Conservation (phyloP, 2,888 invertebrate genomes). For the Salticus scenicus region DNA sequence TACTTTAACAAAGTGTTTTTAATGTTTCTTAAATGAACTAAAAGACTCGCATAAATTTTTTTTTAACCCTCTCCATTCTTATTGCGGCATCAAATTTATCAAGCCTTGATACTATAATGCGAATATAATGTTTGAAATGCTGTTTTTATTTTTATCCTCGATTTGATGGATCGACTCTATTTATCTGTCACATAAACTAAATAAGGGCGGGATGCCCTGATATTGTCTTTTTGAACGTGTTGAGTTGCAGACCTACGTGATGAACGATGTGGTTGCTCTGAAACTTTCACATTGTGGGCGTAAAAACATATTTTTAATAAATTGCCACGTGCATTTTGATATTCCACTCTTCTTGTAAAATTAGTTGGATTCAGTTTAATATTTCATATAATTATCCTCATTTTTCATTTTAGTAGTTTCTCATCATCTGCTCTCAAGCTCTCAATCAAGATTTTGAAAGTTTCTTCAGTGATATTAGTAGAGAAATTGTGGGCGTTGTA, state of each 20-base stretch:
- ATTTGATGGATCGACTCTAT: background rate
- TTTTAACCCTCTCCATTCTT: too few relatives aligned
- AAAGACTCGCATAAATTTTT: too few relatives aligned
- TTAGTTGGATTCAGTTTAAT: background rate
- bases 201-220: background rate
- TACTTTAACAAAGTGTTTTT: too few relatives aligned
- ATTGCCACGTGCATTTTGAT: background rate
- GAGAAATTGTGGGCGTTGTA: too few relatives aligned
- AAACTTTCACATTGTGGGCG: background rate
- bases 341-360: background rate
- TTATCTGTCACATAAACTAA: conserved; percentile 5
- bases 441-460: too few relatives aligned
- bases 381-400: conserved; percentile 3
- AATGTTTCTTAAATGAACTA: too few relatives aligned
- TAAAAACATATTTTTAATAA: background rate
- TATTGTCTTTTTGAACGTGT: background rate
- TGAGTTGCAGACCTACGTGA: background rate
- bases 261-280: background rate
- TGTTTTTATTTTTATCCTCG: too few relatives aligned
- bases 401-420: background rate
- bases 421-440: background rate
- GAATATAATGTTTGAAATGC: too few relatives aligned
- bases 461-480: too few relatives aligned
- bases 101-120: too few relatives aligned
- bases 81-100: too few relatives aligned